Evolutionary conservation across 2,113 vertebrate genomes (phyloP).

Genomic region (Scytalopus superciliaris): DNA sequence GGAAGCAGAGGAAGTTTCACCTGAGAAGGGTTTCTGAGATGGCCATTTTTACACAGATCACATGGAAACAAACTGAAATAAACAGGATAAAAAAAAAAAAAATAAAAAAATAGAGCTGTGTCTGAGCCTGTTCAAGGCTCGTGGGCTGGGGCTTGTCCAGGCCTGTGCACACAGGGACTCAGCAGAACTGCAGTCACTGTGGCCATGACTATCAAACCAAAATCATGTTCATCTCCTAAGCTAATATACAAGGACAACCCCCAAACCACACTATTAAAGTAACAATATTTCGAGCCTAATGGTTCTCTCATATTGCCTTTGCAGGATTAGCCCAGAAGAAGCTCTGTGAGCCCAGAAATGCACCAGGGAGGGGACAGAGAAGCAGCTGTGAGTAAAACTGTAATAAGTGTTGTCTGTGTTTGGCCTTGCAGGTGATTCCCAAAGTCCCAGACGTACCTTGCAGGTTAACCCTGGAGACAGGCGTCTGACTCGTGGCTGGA

Average conservation of each 20-base stretch:
- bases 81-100: not conserved
- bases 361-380: not conserved
- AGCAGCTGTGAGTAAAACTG: not conserved
- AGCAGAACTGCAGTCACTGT: not conserved
- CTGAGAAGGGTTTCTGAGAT: not conserved
- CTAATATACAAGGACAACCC: not conserved
- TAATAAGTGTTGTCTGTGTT: not conserved
- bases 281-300: not conserved
- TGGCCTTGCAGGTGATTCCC: not conserved
- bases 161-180: constrained; percentile 31
- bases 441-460: constrained; percentile 79
- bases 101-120: not conserved
- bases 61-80: constrained; percentile 37
- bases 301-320: not conserved
- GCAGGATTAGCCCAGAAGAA: not conserved
- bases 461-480: constrained; percentile 84
- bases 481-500: constrained; percentile 85
- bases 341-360: not conserved
- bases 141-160: constrained; percentile 30
- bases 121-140: constrained; percentile 37
- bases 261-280: not conserved
- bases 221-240: not conserved
- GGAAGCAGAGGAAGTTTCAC: not conserved
- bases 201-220: constrained; percentile 25
- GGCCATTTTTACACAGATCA: not conserved